phyloP scores from a whole-genome alignment of 1,140 invertebrate species.

The Cryptotermes secundus region DNA sequence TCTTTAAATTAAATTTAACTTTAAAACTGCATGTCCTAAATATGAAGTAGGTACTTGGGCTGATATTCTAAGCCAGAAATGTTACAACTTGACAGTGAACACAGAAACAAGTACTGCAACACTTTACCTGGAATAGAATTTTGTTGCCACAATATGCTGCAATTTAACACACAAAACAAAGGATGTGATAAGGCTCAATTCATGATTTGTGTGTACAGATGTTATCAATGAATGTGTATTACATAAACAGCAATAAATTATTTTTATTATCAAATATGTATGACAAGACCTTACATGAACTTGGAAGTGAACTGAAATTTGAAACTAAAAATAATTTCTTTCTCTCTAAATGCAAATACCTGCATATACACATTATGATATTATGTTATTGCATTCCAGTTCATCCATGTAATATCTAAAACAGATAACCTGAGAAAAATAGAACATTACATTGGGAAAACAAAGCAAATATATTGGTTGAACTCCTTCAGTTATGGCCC shows the following conservation, averaged over 20 bases:
- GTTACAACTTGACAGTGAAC: too few species aligned
- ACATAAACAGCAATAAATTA: conserved; percentile 13
- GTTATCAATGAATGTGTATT: not conserved
- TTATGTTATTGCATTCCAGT: not conserved
- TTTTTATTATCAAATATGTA: not conserved
- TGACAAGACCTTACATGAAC: conserved; percentile 3
- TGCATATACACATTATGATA: not conserved
- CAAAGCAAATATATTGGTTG: not conserved
- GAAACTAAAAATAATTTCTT: conserved; percentile 6
- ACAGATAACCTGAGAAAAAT: conserved; percentile 1
- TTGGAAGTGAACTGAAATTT: not conserved
- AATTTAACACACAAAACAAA: too few species aligned
- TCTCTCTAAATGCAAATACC: not conserved
- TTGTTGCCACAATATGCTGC: too few species aligned
- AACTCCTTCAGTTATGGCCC: not conserved
- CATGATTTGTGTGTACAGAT: not conserved
- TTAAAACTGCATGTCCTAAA: too few species aligned
- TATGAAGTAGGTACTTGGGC: too few species aligned
- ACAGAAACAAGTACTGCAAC: too few species aligned
- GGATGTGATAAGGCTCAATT: too few species aligned
- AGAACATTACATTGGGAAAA: not conserved
- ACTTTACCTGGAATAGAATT: too few species aligned
- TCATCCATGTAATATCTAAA: not conserved
- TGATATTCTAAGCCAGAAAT: too few species aligned
- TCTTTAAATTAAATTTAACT: too few species aligned